phyloP scores from a whole-genome alignment of 2,113 vertebrate genomes.

The Pomatorhinus ruficollis region DNA sequence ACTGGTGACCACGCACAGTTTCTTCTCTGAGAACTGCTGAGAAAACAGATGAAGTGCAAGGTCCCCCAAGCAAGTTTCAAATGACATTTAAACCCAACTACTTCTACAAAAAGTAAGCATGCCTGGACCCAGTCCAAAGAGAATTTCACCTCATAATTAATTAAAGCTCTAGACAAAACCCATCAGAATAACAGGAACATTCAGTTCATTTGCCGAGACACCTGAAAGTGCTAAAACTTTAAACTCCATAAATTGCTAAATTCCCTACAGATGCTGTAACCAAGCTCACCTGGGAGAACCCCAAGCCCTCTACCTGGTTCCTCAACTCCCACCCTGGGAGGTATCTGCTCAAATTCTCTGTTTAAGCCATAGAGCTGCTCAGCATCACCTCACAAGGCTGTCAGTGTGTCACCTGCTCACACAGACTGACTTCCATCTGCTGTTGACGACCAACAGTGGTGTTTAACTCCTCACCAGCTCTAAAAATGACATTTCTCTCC shows the following conservation, averaged over 20 bases:
- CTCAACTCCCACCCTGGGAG: not conserved
- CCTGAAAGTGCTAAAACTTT: not conserved
- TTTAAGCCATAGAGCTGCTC: not conserved
- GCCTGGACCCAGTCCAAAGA: not conserved
- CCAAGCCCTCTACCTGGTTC: not conserved
- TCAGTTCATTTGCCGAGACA: not conserved
- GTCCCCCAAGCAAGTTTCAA: not conserved
- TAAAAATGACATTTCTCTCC: not conserved
- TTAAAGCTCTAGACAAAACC: not conserved
- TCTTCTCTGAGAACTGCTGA: not conserved
- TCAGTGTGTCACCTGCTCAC: accelerated
- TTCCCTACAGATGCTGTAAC: not conserved
- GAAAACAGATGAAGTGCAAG: not conserved
- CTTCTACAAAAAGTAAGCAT: not conserved
- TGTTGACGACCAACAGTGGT: accelerated
- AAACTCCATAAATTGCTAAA: not conserved
- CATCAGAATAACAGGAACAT: not conserved
- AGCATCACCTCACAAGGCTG: not conserved
- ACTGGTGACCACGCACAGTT: not conserved
- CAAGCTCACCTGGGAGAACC: not conserved
- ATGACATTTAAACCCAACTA: not conserved
- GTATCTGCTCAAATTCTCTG: not conserved
- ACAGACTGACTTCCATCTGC: not conserved
- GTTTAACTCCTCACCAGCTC: not conserved
- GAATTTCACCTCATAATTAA: not conserved